Evolutionary conservation across 2,888 invertebrate genomes (phyloP).

Genomic region (Eupithecia insigniata): DNA sequence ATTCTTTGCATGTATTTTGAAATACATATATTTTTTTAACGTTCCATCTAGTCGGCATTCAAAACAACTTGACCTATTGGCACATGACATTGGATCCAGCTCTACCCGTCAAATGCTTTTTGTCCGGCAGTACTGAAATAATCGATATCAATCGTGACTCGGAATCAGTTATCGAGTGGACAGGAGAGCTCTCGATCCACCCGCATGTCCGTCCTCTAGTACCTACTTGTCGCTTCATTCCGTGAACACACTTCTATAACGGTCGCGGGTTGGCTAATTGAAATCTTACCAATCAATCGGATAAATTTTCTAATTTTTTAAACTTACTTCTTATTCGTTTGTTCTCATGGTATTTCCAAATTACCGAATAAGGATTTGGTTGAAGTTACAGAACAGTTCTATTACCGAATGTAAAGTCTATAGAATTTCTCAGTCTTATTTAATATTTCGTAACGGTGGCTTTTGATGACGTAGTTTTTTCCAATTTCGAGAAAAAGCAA

Average conservation of each 20-base stretch:
- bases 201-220: conserved; percentile 62
- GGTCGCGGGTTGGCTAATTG: conserved; percentile 61
- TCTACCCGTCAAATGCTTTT: conserved; percentile 55
- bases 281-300: conserved; percentile 54
- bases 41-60: background rate
- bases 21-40: background rate
- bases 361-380: background rate
- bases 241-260: conserved; percentile 61
- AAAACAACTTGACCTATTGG: conserved; percentile 26
- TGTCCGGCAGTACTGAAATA: conserved; percentile 56
- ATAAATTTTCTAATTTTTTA: conserved; percentile 7
- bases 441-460: background rate
- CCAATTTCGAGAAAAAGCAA: no score
- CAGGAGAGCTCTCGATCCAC: conserved; percentile 57
- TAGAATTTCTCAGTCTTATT: background rate
- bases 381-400: background rate
- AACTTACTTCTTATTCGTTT: background rate
- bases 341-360: background rate
- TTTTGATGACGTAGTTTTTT: background rate
- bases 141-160: conserved; percentile 69
- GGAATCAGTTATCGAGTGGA: conserved; percentile 69
- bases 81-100: conserved; percentile 23
- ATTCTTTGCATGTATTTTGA: background rate
- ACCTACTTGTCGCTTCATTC: conserved; percentile 58
- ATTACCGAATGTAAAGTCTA: background rate